Conservation (phyloP, 2,113 vertebrate species). For the Tragelaphus imberbis region DNA sequence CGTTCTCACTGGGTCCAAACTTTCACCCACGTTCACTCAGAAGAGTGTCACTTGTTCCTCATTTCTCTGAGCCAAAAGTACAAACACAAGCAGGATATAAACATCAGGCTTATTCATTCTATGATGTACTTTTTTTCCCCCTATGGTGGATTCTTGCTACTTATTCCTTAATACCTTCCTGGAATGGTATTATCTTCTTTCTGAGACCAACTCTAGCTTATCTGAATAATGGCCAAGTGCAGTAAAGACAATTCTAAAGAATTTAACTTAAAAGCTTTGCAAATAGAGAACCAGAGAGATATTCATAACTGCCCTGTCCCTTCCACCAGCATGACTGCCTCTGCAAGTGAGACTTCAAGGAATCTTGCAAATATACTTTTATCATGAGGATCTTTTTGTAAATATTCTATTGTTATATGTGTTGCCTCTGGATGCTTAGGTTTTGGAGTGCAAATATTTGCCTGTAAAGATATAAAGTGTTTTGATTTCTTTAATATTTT, state of each 20-base stretch:
- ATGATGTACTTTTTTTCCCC: background rate
- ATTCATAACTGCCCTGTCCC: background rate
- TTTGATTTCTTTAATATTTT: background rate
- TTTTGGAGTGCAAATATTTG: constrained; percentile 13
- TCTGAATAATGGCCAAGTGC: background rate
- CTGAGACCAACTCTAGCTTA: background rate
- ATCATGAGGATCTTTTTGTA: background rate
- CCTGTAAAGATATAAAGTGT: background rate
- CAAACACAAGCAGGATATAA: background rate
- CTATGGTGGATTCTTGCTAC: background rate
- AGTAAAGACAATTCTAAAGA: background rate
- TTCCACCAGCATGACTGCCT: background rate
- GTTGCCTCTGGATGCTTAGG: background rate
- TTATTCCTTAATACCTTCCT: background rate
- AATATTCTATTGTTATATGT: background rate
- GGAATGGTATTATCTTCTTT: background rate
- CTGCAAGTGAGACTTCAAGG: background rate
- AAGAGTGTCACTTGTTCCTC: background rate
- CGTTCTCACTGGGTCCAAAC: background rate
- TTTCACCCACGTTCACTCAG: background rate
- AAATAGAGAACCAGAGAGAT: background rate
- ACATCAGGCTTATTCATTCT: background rate
- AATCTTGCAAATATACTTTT: background rate
- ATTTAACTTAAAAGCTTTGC: background rate
- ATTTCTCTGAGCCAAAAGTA: background rate